Percentiles rank a stretch among this genome's conserved stretches.
Evolutionary conservation across 2,888 invertebrate species (phyloP).

Genomic region (Amorpha juglandis): DNA sequence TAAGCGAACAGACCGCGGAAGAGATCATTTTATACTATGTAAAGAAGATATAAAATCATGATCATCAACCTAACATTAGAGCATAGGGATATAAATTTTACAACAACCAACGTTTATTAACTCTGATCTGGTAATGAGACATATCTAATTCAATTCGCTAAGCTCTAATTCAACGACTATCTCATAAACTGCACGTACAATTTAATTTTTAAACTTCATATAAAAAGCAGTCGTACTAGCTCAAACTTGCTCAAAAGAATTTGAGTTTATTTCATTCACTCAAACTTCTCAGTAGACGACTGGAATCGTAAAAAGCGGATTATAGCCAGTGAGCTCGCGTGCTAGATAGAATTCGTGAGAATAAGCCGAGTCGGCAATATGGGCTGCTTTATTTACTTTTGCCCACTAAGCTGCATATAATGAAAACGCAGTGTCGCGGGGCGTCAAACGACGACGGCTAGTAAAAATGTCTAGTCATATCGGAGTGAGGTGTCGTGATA

Average conservation of each 20-base stretch:
- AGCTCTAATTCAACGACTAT: neutral
- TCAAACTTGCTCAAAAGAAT: slow-evolving; percentile 65
- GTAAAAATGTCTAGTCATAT: slow-evolving; percentile 61
- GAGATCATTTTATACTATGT: too few species aligned
- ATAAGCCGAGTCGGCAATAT: slow-evolving; percentile 79
- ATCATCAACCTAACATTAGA: too few species aligned
- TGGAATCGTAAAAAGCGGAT: slow-evolving; percentile 84
- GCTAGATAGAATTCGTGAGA: slow-evolving; percentile 77
- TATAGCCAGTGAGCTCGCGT: slow-evolving; percentile 71
- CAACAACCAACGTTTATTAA: too few species aligned
- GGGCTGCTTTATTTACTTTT: slow-evolving; percentile 79
- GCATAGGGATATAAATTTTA: too few species aligned
- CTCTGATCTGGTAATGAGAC: neutral
- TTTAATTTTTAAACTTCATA: slow-evolving; percentile 2
- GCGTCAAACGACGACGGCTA: slow-evolving; percentile 71
- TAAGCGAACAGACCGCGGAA: too few species aligned
- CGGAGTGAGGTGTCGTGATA: slow-evolving; percentile 53
- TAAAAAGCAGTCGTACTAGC: slow-evolving; percentile 42
- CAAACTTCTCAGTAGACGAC: slow-evolving; percentile 78
- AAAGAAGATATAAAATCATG: too few species aligned
- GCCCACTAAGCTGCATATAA: slow-evolving; percentile 83
- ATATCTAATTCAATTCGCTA: neutral
- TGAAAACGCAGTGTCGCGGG: slow-evolving; percentile 82
- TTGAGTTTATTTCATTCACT: slow-evolving; percentile 81
- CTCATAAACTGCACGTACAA: neutral